Percentiles rank a stretch among this genome's conserved stretches.
phyloP scores from a whole-genome alignment of 2,797 vertebrate genomes.

The Neoniphon sammara region DNA sequence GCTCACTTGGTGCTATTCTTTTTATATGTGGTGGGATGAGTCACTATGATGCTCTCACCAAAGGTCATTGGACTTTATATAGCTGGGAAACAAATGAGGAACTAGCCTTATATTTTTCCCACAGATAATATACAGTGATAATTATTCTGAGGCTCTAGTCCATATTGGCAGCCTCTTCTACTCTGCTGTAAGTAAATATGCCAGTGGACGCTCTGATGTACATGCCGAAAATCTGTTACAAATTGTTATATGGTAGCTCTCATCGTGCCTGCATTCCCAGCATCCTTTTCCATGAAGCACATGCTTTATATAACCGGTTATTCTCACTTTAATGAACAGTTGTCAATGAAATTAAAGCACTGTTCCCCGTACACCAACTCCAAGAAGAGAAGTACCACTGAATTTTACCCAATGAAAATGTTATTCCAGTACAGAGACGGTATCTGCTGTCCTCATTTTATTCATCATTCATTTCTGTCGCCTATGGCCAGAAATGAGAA shows the following conservation, averaged over 20 bases:
- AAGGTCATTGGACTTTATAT: no score
- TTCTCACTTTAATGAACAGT: neutral
- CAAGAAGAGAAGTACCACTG: neutral
- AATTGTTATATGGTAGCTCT: neutral
- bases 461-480: no score
- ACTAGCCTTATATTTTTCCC: neutral
- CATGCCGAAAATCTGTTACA: neutral
- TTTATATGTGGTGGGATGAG: slow-evolving; percentile 6
- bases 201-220: no score
- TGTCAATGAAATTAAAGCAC: neutral
- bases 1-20: slow-evolving; percentile 30
- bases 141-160: neutral
- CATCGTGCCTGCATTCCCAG: neutral
- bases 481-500: no score
- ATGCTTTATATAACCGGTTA: neutral
- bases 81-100: no score
- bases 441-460: no score
- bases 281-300: neutral
- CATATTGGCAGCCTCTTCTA: no score
- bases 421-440: no score
- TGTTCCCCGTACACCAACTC: neutral
- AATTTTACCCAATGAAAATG: no score
- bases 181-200: no score
- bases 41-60: no score
- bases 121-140: neutral